phyloP scores from a whole-genome alignment of 2,888 invertebrate genomes.

The Esperia sulphurella region DNA sequence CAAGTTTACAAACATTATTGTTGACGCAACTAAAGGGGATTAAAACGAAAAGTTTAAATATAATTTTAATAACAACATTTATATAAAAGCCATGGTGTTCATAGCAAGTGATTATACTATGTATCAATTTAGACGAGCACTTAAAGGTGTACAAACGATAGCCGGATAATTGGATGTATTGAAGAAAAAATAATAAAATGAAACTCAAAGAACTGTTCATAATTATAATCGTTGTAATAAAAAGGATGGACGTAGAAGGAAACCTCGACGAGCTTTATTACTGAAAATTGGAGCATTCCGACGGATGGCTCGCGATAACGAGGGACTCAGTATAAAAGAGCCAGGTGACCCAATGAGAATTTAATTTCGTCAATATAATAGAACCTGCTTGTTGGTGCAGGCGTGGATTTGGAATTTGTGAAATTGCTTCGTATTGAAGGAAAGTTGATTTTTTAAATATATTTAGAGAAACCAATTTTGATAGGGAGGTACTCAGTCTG shows the following conservation, averaged over 20 bases:
- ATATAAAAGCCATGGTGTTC: too few relatives aligned
- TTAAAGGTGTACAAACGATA: not conserved
- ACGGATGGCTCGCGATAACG: constrained; percentile 6
- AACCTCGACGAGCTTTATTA: constrained; percentile 9
- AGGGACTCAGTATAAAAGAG: constrained; percentile 5
- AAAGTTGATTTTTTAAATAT: not conserved
- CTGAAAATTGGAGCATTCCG: not conserved
- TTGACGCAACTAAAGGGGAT: too few relatives aligned
- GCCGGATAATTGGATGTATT: not conserved
- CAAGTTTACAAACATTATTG: too few relatives aligned
- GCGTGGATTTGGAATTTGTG: not conserved
- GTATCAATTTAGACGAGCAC: not conserved
- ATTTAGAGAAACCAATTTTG: not conserved
- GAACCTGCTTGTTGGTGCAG: constrained; percentile 1
- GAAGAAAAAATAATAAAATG: not conserved
- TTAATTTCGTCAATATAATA: constrained; percentile 7
- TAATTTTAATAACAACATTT: too few relatives aligned
- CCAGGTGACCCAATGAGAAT: constrained; percentile 10
- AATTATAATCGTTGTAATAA: constrained; percentile 1
- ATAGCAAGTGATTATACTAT: not conserved
- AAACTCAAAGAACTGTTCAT: not conserved
- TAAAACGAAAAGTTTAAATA: too few relatives aligned
- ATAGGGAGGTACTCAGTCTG: too few relatives aligned
- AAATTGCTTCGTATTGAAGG: not conserved
- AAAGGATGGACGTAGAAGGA: constrained; percentile 4